These are phyloP conservation scores for Chironomus riparius DNA, from an alignment of 2,888 invertebrate species.

Conservation along the genomic window DNA sequence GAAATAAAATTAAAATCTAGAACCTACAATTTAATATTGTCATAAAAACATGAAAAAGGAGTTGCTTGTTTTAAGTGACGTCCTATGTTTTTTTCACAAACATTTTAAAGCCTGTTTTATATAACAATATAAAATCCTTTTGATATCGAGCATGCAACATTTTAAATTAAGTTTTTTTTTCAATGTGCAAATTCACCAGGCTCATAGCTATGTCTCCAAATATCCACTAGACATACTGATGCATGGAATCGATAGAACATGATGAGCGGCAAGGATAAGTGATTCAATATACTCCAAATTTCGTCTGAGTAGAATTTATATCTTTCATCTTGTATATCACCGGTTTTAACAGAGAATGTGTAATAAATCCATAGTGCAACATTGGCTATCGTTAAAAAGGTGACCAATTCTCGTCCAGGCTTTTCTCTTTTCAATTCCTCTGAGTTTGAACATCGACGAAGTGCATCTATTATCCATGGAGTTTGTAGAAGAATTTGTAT, in stretches of 20 bases:
- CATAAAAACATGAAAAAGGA: conserved; percentile 1
- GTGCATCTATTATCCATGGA: conserved; percentile 60
- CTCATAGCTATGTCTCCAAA: conserved; percentile 67
- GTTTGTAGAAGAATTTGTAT: conserved; percentile 65
- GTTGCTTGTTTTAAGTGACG: not conserved
- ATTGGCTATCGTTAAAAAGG: conserved; percentile 66
- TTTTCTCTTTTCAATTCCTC: conserved; percentile 53
- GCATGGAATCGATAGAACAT: conserved; percentile 73
- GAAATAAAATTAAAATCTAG: too few relatives aligned
- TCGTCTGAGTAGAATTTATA: conserved; percentile 57
- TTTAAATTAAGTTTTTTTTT: not conserved
- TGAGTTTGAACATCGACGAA: conserved; percentile 63
- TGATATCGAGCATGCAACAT: not conserved
- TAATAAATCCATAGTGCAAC: conserved; percentile 68
- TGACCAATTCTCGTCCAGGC: conserved; percentile 66
- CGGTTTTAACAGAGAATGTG: conserved; percentile 54
- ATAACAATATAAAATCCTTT: not conserved
- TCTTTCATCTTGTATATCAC: conserved; percentile 41
- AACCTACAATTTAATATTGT: too few relatives aligned
- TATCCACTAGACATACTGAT: conserved; percentile 68
- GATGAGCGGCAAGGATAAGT: conserved; percentile 61
- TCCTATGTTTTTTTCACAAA: too few relatives aligned
- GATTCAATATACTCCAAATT: conserved; percentile 63
- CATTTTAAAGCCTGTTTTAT: too few relatives aligned
- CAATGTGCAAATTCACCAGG: conserved; percentile 36